Evolutionary conservation across 37 sponge, comb jelly and placozoan species (phyloP).

Genomic region (Agelas oroides): DNA sequence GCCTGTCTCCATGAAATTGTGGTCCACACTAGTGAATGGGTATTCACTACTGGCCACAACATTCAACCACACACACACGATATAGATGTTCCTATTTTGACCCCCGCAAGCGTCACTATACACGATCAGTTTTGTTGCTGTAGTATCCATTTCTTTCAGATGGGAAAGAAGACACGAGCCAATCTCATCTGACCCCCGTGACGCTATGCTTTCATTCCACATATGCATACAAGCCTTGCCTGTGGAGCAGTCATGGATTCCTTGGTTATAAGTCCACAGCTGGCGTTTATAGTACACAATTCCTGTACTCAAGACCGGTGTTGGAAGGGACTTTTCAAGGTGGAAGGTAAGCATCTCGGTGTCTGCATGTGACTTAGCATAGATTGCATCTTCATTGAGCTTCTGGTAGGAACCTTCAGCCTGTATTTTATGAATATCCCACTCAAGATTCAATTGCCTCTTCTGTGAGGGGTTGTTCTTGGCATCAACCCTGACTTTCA

Average conservation of each 20-base stretch:
- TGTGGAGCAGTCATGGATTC: conserved; percentile 28
- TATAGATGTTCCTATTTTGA: conserved; percentile 35
- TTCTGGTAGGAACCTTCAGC: conserved; percentile 15
- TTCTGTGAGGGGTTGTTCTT: background rate
- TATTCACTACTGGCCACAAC: conserved; percentile 22
- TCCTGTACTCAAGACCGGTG: conserved; percentile 21
- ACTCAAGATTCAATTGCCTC: background rate
- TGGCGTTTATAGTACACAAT: conserved; percentile 41
- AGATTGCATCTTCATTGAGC: conserved; percentile 22
- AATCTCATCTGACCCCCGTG: conserved; percentile 36
- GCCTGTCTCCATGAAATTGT: conserved; percentile 46
- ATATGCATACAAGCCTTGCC: conserved; percentile 18
- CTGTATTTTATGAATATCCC: conserved; percentile 14
- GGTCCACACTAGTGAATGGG: conserved; percentile 33
- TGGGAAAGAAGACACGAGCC: conserved; percentile 10
- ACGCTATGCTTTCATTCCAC: conserved; percentile 37
- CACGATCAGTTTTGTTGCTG: conserved; percentile 5
- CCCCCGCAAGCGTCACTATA: conserved; percentile 48
- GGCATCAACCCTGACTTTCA: conserved; percentile 24
- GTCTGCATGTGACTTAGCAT: background rate
- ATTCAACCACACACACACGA: conserved; percentile 32
- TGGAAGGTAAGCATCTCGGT: conserved; percentile 27
- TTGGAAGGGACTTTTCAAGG: conserved; percentile 36
- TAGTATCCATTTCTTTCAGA: background rate
- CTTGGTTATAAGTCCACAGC: conserved; percentile 50